Base-by-base conservation (phyloP, 1,140 invertebrate species). In the Papilio polyxenes region DNA sequence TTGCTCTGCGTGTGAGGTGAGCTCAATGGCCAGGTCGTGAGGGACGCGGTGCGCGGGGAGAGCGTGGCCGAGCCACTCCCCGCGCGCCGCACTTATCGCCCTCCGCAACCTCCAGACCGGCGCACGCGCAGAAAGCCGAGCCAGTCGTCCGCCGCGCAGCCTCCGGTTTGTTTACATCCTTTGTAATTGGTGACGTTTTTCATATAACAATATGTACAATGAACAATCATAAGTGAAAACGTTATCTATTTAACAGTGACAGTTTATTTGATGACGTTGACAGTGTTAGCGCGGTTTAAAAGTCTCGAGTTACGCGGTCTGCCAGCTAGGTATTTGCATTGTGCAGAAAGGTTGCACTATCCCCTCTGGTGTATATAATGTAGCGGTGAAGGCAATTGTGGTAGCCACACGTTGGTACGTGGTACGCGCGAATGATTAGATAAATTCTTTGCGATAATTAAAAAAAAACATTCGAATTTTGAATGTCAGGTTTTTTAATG, bases 81-180 rank as follows among this genome's bases (percentile, higher is more conserved):
- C 86, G 85, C 84, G 74, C 76, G 31, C 51, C 84, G 82, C 83
- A 83, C 84, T 80, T 85, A 87, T 80, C 86, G 84, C 76, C 82
- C 82, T 81, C 56, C 85, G 75, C 83, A 75, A 53, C 81, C 56
- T 72, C 82, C 75, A 87, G 86, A 87, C 87, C 88, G 87, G 89
- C 91, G 92, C 90, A 89, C 89, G 91, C 90, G 91, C 90, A 91
- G 87, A 88, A 91, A 90, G 87, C 85, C 85, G 82, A 92, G 88
- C 91, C 92, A 93, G 92, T 92, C 90, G 90, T 86, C 84, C 88
- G 91, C 91, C 91, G 92, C 89, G 91, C 91, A 92, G 91, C 92
- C 92, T 94, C 90, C 88, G 87, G 89, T 91, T 94, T 94, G 90
- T 93, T 94, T 92, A 94, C 91, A 91, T 89, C 84, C 82, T 87